Base-by-base conservation (phyloP, 92 coral and sea anemone species). In the Epizoanthus scotinus region DNA sequence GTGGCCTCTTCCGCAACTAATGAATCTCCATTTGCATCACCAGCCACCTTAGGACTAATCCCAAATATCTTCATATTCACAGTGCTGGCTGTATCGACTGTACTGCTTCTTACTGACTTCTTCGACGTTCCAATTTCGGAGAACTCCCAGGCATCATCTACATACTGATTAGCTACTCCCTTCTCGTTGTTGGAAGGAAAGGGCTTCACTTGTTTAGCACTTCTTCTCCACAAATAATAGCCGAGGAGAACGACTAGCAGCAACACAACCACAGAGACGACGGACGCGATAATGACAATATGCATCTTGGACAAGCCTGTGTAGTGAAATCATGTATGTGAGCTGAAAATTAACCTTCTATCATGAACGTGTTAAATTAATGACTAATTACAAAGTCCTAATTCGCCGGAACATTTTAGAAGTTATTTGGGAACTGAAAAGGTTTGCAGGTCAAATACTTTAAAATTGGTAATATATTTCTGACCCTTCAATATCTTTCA, bases 191-290 rank as follows among this genome's bases (percentile, higher is more conserved):
- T 22, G 38, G 81, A 26, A 19, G 81, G 81, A 58, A 68, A 47
- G 42, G 81, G 81, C 38, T 36, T 59, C 22, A 75, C 57, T 21
- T 60, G 59, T 40, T 59, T 5, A 4, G 25, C 44, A 54, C 38
- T 75, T 3, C 81, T 67, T 63, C 57, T 38, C 73, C 81, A 75
- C n/a, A 63, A 57, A 54, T 75, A 58, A 18, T 75, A 75, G 15
- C 67, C 69, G 6, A 60, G 21, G 24, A 75, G 42, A 13, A 59
- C 21, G 20, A 75, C 2, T 18, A 38, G 26, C 56, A 75, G 56
- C 15, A 75, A 52, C 55, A 58, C 40, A 12, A 75, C 53, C 3
- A 75, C 36, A 6, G 81, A 60, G 0, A 38, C 56, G 20, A 58
- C 69, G 22, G 53, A 20, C 0, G 81, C 53, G 3, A 75, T 58